Conservation (phyloP, 2,113 vertebrate genomes). For the Tachuris rubrigastra region DNA sequence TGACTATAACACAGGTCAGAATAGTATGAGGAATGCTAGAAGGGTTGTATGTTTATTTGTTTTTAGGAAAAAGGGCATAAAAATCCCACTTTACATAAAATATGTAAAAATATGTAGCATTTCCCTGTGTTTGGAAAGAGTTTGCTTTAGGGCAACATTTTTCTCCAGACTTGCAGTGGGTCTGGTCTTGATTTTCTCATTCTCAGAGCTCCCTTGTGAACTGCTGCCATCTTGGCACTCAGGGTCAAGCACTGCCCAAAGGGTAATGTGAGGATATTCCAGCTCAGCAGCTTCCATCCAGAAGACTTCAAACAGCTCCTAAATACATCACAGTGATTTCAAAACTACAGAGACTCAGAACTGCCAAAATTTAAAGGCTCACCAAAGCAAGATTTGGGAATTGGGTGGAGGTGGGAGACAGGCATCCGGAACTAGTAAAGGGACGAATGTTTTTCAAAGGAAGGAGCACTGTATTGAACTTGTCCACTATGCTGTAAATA, state of each 20-base stretch:
- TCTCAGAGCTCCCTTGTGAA: neutral
- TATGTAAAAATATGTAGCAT: neutral
- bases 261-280: neutral
- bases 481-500: neutral
- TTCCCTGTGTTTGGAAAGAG: neutral
- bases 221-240: neutral
- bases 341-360: neutral
- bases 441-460: neutral
- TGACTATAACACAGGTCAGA: neutral
- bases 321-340: neutral
- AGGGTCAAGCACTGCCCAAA: neutral
- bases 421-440: neutral
- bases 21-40: neutral
- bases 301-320: neutral
- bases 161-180: neutral
- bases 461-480: neutral
- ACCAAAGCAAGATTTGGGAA: neutral
- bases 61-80: slow-evolving; percentile 1
- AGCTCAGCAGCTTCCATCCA: neutral
- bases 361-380: neutral
- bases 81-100: slow-evolving; percentile 3
- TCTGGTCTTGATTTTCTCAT: slow-evolving; percentile 15
- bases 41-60: neutral
- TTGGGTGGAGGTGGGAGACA: neutral
- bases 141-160: neutral